phyloP scores from a whole-genome alignment of 1,140 invertebrate genomes.

The Gryllus bimaculatus region DNA sequence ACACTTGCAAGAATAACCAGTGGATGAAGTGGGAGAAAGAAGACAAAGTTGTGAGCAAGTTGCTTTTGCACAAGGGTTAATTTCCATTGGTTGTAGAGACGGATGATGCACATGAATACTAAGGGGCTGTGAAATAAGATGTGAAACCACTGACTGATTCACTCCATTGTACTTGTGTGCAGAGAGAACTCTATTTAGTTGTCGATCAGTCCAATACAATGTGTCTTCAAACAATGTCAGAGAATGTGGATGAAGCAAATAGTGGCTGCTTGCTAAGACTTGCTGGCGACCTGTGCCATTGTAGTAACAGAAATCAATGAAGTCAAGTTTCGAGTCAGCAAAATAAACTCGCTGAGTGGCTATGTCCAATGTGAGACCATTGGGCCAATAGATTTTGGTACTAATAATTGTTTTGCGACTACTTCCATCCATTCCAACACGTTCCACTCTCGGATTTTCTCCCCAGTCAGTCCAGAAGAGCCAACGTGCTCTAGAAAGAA shows the following conservation, averaged over 20 bases:
- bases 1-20: conserved; percentile 84
- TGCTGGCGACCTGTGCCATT: conserved; percentile 84
- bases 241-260: conserved; percentile 90
- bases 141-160: conserved; percentile 88
- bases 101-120: conserved; percentile 92
- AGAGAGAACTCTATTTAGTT: conserved; percentile 76
- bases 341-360: conserved; percentile 92
- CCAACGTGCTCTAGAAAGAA: conserved; percentile 51
- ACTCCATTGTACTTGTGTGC: conserved; percentile 84
- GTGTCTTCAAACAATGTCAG: conserved; percentile 87
- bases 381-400: conserved; percentile 98
- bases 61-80: conserved; percentile 72
- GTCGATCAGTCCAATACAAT: conserved; percentile 94
- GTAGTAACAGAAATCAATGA: conserved; percentile 97
- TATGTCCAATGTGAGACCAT: conserved; percentile 89
- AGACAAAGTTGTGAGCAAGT: conserved; percentile 88
- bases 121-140: conserved; percentile 86
- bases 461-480: conserved; percentile 99
- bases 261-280: conserved; percentile 78
- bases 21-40: conserved; percentile 55
- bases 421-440: conserved; percentile 90
- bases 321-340: conserved; percentile 94
- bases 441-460: conserved; percentile 90
- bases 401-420: conserved; percentile 79
- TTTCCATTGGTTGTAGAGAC: conserved; percentile 67